Evolutionary conservation across 2,797 vertebrate species (phyloP).

Genomic region (Cottoperca gobio): DNA sequence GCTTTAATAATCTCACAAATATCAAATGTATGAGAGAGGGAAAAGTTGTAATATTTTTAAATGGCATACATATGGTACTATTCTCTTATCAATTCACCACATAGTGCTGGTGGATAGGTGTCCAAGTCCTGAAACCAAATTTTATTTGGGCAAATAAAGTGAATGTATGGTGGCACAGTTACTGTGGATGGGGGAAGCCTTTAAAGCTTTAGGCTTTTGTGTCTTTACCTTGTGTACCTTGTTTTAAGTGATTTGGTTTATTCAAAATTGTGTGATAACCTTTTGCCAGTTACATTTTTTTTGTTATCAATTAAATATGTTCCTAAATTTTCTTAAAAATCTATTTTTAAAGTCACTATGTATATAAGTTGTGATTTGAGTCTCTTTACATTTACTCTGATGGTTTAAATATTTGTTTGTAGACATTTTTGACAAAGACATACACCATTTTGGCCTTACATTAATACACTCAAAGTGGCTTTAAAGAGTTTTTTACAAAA

Average conservation of each 20-base stretch:
- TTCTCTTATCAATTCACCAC: background rate
- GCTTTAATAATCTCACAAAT: background rate
- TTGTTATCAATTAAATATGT: background rate
- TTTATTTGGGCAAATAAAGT: background rate
- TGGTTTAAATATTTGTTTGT: slow-evolving; percentile 1
- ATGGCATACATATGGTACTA: background rate
- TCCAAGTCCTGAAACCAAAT: background rate
- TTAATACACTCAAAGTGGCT: background rate
- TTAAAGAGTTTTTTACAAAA: slow-evolving; percentile 3
- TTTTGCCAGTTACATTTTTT: background rate
- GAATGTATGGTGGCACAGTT: background rate
- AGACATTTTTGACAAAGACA: background rate
- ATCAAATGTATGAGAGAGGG: background rate
- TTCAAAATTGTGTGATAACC: background rate
- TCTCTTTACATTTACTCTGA: background rate
- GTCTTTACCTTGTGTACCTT: background rate
- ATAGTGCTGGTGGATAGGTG: background rate
- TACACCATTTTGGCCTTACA: background rate
- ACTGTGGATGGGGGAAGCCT: background rate
- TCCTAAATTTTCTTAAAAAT: background rate
- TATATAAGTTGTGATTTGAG: too few relatives aligned
- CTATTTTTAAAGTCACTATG: background rate
- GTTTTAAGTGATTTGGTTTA: background rate
- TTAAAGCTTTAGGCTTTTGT: background rate
- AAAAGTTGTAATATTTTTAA: background rate